phyloP scores from a whole-genome alignment of 1,140 invertebrate species.

The Solen grandis region DNA sequence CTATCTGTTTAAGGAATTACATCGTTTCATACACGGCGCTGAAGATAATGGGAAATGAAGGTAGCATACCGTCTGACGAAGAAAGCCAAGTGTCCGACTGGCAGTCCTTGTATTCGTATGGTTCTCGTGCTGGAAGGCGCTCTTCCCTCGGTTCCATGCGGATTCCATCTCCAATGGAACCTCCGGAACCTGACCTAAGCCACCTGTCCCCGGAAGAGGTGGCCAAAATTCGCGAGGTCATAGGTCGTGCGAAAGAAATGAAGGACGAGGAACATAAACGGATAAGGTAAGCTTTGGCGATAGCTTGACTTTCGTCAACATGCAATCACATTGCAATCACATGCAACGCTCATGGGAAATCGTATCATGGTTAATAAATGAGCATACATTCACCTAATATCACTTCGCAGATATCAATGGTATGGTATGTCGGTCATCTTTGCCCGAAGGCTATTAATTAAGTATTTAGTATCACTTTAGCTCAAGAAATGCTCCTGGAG shows the following conservation, averaged over 20 bases:
- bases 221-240: constrained; percentile 84
- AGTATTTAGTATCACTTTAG: too few species aligned
- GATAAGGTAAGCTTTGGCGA: constrained; percentile 75
- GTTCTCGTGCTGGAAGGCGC: constrained; percentile 61
- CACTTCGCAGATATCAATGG: too few species aligned
- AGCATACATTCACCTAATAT: too few species aligned
- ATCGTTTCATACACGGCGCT: background rate
- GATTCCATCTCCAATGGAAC: constrained; percentile 82
- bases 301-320: too few species aligned
- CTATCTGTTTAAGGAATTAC: background rate
- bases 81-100: constrained; percentile 68
- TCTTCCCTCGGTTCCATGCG: constrained; percentile 68
- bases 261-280: constrained; percentile 79
- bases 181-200: constrained; percentile 84
- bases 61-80: constrained; percentile 63
- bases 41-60: constrained; percentile 71
- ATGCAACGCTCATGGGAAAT: too few species aligned
- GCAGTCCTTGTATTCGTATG: constrained; percentile 64
- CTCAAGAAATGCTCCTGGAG: too few species aligned
- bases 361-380: too few species aligned
- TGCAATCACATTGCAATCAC: too few species aligned
- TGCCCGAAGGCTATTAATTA: too few species aligned
- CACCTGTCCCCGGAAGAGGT: constrained; percentile 85
- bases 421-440: too few species aligned
- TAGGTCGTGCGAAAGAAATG: constrained; percentile 84